Evolutionary conservation across 1,140 invertebrate genomes (phyloP), one percentile per base, ranked within the genome.

Genomic region (Babylonia areolata): DNA sequence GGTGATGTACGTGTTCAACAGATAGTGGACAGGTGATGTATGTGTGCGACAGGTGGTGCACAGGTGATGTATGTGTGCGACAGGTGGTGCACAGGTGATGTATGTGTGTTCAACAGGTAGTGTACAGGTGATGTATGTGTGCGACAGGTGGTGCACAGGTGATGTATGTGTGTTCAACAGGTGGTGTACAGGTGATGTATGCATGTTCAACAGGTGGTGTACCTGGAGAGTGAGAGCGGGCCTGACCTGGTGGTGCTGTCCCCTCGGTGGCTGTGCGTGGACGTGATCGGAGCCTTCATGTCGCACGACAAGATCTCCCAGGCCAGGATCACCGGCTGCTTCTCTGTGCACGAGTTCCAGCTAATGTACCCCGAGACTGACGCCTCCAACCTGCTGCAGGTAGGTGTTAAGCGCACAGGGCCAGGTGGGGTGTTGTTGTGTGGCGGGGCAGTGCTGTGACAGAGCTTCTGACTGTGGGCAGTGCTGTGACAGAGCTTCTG

Each of bases 311-410:
- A 96, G 89, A 95, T 96, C 86, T 95, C 95, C 78, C 95, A 96
- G 87, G 95, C 96, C 73, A 95, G 97, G 37, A 96, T 96, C 17
- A 97, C 96, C 37, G 97, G 97, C 6, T 96, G 97, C 89, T 97
- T 97, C 92, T 96, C 96, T 5, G 93, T 96, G 2, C 96, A 97
- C 90, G 97, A 97, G 92, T 97, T 97, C 92, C 97, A 97, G 93
- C 95, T 96, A 23, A 95, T 96, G 88, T 97, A 96, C 92, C 96
- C 96, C 81, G 96, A 97, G 87, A 96, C 96, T 88, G 97, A 97
- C 77, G 93, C 93, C 5, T 69, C 88, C 15, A 91, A 93, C 85
- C 88, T 94, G 73, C 87, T 94, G 23, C 90, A 91, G 85, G 87
- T 88, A 33, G 33, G 42, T 3, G 15, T 12, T 23, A 11, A 5